These are phyloP conservation scores for Nerophis ophidion DNA, from an alignment of 2,113 vertebrate genomes.

Conservation along the genomic window DNA sequence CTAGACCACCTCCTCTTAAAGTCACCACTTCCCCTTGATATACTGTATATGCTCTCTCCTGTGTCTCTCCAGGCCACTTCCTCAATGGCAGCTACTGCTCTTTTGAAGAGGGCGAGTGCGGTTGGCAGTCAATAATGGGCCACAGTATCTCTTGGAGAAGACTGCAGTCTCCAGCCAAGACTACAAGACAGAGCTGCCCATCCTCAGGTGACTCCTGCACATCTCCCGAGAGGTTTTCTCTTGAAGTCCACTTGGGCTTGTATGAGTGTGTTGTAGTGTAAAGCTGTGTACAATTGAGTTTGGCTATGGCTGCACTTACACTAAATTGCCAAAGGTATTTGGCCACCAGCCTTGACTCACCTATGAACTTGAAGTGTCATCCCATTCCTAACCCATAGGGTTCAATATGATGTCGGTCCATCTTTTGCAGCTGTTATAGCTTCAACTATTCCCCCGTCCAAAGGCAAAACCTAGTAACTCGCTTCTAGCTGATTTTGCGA, in stretches of 20 bases:
- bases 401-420: too few relatives aligned
- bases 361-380: too few relatives aligned
- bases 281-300: neutral
- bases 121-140: conserved; percentile 71
- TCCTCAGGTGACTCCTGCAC: conserved; percentile 60
- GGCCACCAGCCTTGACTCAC: too few relatives aligned
- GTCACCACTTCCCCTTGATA: conserved; percentile 21
- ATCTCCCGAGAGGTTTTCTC: neutral
- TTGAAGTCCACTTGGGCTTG: neutral
- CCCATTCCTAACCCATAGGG: too few relatives aligned
- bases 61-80: conserved; percentile 77
- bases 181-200: conserved; percentile 57
- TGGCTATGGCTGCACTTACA: too few relatives aligned
- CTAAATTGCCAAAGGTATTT: too few relatives aligned
- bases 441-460: too few relatives aligned
- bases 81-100: conserved; percentile 90
- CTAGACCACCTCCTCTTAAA: neutral
- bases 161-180: conserved; percentile 58
- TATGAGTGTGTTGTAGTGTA: neutral
- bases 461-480: too few relatives aligned
- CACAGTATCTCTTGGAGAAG: conserved; percentile 73
- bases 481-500: too few relatives aligned
- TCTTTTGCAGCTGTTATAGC: too few relatives aligned
- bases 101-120: conserved; percentile 85
- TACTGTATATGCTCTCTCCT: conserved; percentile 28